Conservation (phyloP, 2,888 invertebrate species). For the Dasysyrphus albostriatus region DNA sequence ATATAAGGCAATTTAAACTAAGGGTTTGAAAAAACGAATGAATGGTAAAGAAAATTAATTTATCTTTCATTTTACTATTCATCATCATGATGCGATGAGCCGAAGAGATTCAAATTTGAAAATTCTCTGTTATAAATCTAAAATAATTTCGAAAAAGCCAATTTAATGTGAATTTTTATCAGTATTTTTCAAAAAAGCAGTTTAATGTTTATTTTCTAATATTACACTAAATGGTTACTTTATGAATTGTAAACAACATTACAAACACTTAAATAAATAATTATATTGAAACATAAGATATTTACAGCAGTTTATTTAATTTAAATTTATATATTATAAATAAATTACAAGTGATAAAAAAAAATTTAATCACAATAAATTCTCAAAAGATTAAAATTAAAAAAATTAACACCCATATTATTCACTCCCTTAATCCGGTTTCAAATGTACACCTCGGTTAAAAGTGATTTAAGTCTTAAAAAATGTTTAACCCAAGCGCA, state of each 20-base stretch:
- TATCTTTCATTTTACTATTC: no score
- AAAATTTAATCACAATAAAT: slow-evolving; percentile 48
- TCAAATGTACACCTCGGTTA: no score
- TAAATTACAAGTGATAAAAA: slow-evolving; percentile 24
- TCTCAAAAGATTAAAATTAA: background rate
- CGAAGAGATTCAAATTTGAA: no score
- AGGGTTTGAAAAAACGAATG: no score
- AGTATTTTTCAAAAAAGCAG: background rate
- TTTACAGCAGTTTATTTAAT: slow-evolving; percentile 51
- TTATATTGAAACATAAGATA: slow-evolving; percentile 55
- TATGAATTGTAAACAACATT: background rate
- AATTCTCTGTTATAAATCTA: no score
- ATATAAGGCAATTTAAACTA: no score
- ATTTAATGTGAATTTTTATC: background rate
- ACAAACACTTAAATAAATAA: background rate
- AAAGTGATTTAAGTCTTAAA: no score
- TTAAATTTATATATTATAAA: slow-evolving; percentile 5
- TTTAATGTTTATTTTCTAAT: background rate
- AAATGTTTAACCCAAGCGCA: no score
- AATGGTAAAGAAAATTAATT: no score
- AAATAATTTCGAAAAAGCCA: background rate
- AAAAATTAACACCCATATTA: no score
- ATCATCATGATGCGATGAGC: no score
- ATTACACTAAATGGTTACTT: background rate
- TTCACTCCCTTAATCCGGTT: no score